These are phyloP conservation scores for Sander lucioperca DNA, from an alignment of 2,113 vertebrate species.

Conservation along the genomic window DNA sequence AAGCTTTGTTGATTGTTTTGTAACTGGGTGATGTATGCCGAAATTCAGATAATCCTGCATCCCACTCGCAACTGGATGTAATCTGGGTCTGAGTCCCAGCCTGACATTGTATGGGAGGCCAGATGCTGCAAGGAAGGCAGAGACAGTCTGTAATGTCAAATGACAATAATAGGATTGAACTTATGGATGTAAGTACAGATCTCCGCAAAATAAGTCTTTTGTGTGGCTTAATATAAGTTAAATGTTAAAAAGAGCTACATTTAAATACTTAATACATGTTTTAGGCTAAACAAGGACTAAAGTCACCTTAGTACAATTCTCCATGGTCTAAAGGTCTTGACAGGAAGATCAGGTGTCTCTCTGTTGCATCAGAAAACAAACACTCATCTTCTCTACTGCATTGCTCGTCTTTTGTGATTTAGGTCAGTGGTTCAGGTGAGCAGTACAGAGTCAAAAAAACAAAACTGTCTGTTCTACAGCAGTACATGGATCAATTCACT, in stretches of 20 bases:
- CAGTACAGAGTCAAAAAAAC: background rate
- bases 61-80: conserved; percentile 49
- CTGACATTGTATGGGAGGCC: conserved; percentile 38
- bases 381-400: conserved; percentile 35
- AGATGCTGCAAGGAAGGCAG: conserved; percentile 53
- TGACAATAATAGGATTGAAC: conserved; percentile 1
- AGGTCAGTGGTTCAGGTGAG: conserved; percentile 65
- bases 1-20: conserved; percentile 47
- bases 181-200: background rate
- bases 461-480: conserved; percentile 1
- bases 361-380: conserved; percentile 63
- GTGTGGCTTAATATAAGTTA: background rate
- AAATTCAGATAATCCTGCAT: conserved; percentile 67
- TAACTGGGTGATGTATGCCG: conserved; percentile 43
- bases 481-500: conserved; percentile 34
- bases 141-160: conserved; percentile 13
- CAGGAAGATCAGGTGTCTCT: conserved; percentile 62
- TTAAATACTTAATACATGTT: background rate
- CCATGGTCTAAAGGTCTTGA: conserved; percentile 49
- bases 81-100: conserved; percentile 64
- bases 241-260: background rate
- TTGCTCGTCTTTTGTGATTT: conserved; percentile 29
- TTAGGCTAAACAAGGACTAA: background rate
- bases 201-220: background rate
- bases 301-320: conserved; percentile 31